Conservation (phyloP, 2,113 vertebrate genomes). For the Cryptomyrus ogoouensis region DNA sequence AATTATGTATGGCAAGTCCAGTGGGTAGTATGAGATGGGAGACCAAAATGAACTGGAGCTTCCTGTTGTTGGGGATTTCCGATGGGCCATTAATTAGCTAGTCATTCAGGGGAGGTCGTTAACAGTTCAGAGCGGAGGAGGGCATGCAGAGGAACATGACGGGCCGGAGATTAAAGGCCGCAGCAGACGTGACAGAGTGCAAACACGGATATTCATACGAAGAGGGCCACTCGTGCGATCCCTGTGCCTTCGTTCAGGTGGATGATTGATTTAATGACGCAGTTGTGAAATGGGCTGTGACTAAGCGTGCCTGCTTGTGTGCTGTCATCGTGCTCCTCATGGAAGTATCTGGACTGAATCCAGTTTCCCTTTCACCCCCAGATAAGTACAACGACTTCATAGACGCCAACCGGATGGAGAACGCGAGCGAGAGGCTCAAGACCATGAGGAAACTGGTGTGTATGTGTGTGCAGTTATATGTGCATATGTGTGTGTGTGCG, state of each 20-base stretch:
- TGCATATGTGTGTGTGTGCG: neutral
- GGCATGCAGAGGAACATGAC: neutral
- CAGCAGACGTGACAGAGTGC: neutral
- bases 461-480: neutral
- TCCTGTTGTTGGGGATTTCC: neutral
- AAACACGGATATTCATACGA: neutral
- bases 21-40: neutral
- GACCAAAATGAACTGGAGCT: neutral
- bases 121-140: neutral
- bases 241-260: neutral
- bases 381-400: slow-evolving; percentile 97
- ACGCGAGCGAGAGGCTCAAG: slow-evolving; percentile 79
- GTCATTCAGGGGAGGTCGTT: neutral
- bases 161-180: neutral
- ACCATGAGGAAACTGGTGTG: slow-evolving; percentile 86
- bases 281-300: neutral
- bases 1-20: neutral
- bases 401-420: slow-evolving; percentile 87
- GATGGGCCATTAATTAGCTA: neutral
- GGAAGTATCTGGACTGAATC: neutral
- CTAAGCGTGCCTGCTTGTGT: neutral
- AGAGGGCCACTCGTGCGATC: neutral
- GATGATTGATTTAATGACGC: neutral
- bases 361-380: slow-evolving; percentile 35
- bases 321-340: neutral